These are phyloP conservation scores for Pammene fasciana DNA, from an alignment of 2,888 invertebrate genomes.

Conservation along the genomic window DNA sequence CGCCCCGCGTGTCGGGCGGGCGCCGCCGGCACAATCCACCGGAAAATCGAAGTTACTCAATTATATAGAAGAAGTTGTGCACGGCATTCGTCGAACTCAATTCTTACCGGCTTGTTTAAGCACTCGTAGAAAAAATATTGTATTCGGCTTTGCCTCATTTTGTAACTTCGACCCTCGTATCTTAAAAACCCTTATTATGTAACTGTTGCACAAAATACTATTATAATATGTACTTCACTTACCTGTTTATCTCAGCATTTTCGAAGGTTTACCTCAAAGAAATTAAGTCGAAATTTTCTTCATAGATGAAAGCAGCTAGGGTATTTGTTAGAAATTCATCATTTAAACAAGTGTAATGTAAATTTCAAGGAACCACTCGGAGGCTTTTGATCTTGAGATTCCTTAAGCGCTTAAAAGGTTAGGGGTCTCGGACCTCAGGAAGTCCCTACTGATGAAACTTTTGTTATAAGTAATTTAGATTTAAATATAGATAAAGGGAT, in stretches of 20 bases:
- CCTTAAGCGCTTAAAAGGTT: conserved; percentile 64
- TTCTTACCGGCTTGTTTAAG: no score
- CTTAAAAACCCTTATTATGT: no score
- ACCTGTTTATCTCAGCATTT: conserved; percentile 12
- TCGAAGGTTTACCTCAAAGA: conserved; percentile 21
- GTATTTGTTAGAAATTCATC: conserved; percentile 39
- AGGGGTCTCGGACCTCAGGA: conserved; percentile 50
- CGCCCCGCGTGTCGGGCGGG: no score
- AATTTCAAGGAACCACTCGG: conserved; percentile 73
- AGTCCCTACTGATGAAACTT: conserved; percentile 52
- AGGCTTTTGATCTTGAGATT: conserved; percentile 75
- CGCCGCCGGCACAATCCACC: no score
- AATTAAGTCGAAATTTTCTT: conserved; percentile 34
- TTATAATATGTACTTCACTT: neutral
- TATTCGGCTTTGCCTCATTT: no score
- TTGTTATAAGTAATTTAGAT: conserved; percentile 48
- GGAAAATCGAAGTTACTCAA: no score
- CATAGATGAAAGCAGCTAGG: conserved; percentile 36
- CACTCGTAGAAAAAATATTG: no score
- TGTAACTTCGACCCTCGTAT: no score
- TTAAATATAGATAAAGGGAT: neutral
- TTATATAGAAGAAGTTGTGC: no score
- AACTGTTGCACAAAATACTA: no score
- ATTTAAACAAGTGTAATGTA: conserved; percentile 69
- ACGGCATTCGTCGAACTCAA: no score